phyloP scores from a whole-genome alignment of 2,113 vertebrate species.

The Etheostoma cragini region DNA sequence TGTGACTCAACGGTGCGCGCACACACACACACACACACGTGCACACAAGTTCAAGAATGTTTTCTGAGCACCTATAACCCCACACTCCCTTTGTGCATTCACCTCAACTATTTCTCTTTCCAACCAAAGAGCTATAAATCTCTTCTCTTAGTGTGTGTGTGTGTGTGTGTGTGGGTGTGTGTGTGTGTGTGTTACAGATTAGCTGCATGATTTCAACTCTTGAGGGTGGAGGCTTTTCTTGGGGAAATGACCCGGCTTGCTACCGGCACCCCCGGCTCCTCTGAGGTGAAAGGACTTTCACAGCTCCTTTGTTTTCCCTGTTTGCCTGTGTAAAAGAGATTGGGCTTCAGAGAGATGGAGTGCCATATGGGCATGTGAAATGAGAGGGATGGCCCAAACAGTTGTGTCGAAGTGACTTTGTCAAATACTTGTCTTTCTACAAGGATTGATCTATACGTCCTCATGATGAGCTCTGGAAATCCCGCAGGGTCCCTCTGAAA shows the following conservation, averaged over 20 bases:
- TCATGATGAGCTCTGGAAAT: neutral
- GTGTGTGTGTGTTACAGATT: constrained; percentile 54
- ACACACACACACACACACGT: constrained; percentile 7
- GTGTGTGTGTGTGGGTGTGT: constrained; percentile 18
- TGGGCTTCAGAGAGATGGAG: constrained; percentile 33
- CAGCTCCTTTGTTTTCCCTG: constrained; percentile 67
- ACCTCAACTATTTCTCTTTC: constrained; percentile 67
- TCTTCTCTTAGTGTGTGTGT: constrained; percentile 50
- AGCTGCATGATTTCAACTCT: constrained; percentile 60
- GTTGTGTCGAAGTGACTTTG: neutral
- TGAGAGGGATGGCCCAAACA: constrained; percentile 1
- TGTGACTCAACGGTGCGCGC: neutral
- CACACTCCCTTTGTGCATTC: constrained; percentile 37
- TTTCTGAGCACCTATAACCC: constrained; percentile 53
- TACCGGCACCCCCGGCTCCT: constrained; percentile 28
- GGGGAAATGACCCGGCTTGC: constrained; percentile 60
- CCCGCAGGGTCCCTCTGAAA: neutral
- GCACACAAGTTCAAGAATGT: constrained; percentile 34
- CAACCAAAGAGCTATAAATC: constrained; percentile 70
- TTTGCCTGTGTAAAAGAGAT: constrained; percentile 46
- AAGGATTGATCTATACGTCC: neutral
- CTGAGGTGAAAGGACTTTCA: constrained; percentile 59
- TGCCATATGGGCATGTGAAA: constrained; percentile 35
- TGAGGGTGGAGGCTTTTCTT: constrained; percentile 60
- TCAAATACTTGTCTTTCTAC: neutral